Base-by-base conservation (phyloP, 2,888 invertebrate genomes). In the Phoenoteleia sp. region DNA sequence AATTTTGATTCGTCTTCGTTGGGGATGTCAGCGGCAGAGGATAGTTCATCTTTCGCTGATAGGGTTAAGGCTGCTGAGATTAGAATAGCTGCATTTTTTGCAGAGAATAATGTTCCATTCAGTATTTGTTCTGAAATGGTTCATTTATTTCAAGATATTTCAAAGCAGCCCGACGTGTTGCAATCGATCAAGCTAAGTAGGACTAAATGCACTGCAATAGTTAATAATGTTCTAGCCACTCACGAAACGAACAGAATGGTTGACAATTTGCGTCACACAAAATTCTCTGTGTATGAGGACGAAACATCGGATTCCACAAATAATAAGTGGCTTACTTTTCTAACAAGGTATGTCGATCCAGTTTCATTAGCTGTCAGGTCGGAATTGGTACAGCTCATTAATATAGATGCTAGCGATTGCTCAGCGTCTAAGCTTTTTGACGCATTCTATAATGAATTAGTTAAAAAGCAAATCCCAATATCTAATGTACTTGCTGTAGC, bases 381-480 rank as follows among this genome's bases (percentile, higher is more conserved):
- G 36, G 60, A 60, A 23, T 42, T 62, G 11, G 9, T 62, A 9
- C 4, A 62, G 13, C 11, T 62, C 0, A 25, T 62, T 62, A 2
- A 0, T 1, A 15, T 62, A 42, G 62, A 62, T 62, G 62, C 62
- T 7, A 62, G 15, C 9, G 42, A 62, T 17, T 62, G 62, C 9
- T 42, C 39, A 6, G 42, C 62, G 3, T 0, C 1, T 6, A 58
- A 58, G 3, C 58, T 62, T 1, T 62, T 39, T 15, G 25, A 25
- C 15, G 21, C 25, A 13, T 62, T 42, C n/a, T 23, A 15, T n/a
- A 25, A n/a, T 1, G 21, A 39, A 42, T 11, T 62, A 13, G 4
- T 23, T 0, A n/a, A 52, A n/a, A 52, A 52, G 15, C 36, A 67
- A 52, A 67, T 67, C 52, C 67, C 67, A 2, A 33, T 67, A 2